Base-by-base conservation (phyloP, 2,888 invertebrate genomes). In the Omphaloscelis lunosa region DNA sequence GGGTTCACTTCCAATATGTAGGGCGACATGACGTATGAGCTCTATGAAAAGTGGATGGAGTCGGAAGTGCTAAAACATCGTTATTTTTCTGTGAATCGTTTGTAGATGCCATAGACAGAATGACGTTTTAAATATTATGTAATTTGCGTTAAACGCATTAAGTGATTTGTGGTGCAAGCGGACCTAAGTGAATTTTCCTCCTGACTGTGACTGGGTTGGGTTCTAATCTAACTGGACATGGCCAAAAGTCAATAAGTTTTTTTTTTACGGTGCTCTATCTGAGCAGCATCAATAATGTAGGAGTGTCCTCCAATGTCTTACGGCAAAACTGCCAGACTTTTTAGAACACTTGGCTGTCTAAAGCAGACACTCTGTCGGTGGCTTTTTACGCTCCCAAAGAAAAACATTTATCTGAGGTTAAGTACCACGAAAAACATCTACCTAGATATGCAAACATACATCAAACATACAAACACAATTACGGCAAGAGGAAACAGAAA, bases 401-500 rank as follows among this genome's bases (percentile, higher is more conserved):
- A 58, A 58, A 27, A 58, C 27, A 58, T 58, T 58, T n/a, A 27
- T 56, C 56, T 6, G 2, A 56, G n/a, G 56, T 27, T 27, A 56
- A n/a, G 12, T 27, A 58, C 58, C 27, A 58, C 27, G 15, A 58
- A 58, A 58, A 58, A 7, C 15, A 58, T 58, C 58, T 20, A 66
- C 39, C 23, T 39, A 41, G 17, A 12, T 53, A 66, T 27, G 66
- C 15, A 41, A 39, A 56, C 20, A 23, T 53, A 56, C n/a, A 79
- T 56, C 63, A 75, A 79, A 68, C 67, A 73, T 73, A 56, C 58
- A 72, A 76, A 78, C 65, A 77, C 86, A 81, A 85, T 77, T 77
- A 86, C 53, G 58, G 39, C 39, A 59, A 75, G 41, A 69, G 79
- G 80, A 85, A 82, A 77, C 79, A 80, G 79, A 76, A 78, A 85